A percentile compares a stretch with the other conserved stretches of the same genome.
These are phyloP conservation scores for Sialia sialis DNA, from an alignment of 2,113 vertebrate species.

Conservation along the genomic window DNA sequence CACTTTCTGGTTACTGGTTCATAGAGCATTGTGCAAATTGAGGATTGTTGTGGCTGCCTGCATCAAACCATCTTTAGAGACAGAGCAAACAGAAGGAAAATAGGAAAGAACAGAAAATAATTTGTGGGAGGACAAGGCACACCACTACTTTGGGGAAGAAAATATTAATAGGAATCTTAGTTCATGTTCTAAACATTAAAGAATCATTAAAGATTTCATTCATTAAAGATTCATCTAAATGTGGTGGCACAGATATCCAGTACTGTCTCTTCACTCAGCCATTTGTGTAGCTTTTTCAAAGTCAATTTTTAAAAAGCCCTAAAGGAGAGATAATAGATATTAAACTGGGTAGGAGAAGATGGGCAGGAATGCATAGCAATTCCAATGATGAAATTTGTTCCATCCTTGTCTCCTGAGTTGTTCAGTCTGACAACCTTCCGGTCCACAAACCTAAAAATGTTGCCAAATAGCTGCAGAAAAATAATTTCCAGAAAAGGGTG, in stretches of 20 bases:
- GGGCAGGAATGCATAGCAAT: not conserved
- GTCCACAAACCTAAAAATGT: slow-evolving; percentile 8
- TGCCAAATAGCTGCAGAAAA: slow-evolving; percentile 43
- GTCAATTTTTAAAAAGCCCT: not conserved
- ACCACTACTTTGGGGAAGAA: not conserved
- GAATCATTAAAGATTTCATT: not conserved
- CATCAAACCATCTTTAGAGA: not conserved
- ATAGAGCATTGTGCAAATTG: not conserved
- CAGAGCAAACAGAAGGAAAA: not conserved
- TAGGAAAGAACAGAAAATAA: not conserved
- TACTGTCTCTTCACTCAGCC: not conserved
- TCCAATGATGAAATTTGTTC: not conserved
- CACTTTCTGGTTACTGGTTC: not conserved
- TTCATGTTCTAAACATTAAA: not conserved
- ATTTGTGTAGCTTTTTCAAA: not conserved
- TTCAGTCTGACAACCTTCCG: slow-evolving; percentile 38
- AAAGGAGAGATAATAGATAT: not conserved
- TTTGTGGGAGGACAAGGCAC: not conserved
- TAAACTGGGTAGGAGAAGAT: not conserved
- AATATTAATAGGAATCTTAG: not conserved
- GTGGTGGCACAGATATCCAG: not conserved
- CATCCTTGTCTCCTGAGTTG: not conserved
- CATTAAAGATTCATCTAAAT: not conserved
- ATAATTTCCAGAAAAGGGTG: slow-evolving; percentile 55
- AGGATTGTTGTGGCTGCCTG: not conserved